Percentiles rank a stretch among this genome's conserved stretches.
Conservation (phyloP, 2,888 invertebrate species). For the Xestia sexstrigata region DNA sequence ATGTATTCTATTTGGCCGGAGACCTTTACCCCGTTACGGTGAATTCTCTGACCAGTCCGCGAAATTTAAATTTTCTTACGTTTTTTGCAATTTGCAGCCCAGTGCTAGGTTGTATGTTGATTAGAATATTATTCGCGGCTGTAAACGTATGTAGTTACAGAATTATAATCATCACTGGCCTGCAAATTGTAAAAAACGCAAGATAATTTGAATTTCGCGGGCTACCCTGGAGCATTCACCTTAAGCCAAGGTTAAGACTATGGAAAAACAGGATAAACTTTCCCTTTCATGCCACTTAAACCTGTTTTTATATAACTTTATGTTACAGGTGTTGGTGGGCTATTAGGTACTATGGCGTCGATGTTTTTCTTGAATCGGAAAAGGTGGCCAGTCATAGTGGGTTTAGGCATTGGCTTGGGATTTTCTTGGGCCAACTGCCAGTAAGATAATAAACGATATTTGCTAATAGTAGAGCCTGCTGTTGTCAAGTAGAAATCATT, state of each 20-base stretch:
- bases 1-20: no score
- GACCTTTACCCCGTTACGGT: no score
- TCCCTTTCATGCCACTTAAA: background rate
- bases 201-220: no score
- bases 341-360: constrained; percentile 36
- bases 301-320: background rate
- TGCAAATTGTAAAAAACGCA: no score
- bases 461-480: background rate
- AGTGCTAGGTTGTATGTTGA: no score
- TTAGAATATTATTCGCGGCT: no score
- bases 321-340: constrained; percentile 42
- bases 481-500: constrained; percentile 8
- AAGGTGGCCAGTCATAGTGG: constrained; percentile 39
- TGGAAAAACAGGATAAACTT: background rate
- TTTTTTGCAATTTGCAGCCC: no score
- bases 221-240: no score
- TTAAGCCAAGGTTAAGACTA: background rate
- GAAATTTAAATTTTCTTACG: no score
- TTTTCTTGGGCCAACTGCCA: constrained; percentile 43
- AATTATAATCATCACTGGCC: no score
- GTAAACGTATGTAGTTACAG: no score
- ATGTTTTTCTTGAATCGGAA: constrained; percentile 29
- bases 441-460: constrained; percentile 26
- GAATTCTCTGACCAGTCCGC: no score
- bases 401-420: constrained; percentile 30